Evolutionary conservation across 2,797 vertebrate genomes (phyloP), one percentile per base, ranked within the genome.

Genomic region (Huso huso): DNA sequence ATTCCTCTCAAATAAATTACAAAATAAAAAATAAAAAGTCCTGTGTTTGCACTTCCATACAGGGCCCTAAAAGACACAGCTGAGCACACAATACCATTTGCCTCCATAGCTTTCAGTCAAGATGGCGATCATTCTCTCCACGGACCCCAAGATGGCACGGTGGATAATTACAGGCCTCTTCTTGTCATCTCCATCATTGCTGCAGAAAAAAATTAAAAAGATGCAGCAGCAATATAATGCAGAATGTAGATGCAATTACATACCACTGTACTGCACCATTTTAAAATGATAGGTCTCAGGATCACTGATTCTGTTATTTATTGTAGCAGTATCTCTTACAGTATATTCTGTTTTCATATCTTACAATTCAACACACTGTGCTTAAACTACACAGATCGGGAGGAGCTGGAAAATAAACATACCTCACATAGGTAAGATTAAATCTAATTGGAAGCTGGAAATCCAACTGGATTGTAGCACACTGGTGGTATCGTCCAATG

Each of bases 381-480:
- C 8, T 53, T 53, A 8, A 53, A 53, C 51, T 53, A 12, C 2
- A 53, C 4, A 53, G 2, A 53, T 53, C 11, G 3, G 51, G 8
- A 53, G 2, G 11, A 53, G 8, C 11, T 53, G 5, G 8, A 18
- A 48, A 8, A 49, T 8, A n/a, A 3, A 23, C 77, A 73, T 78
- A 99, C 96, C 93, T 95, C 67, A 98, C 94, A 69, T 91, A 99
- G 52, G 88, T 87, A 71, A 99, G 95, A 79, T 98, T 91, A 73
- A 99, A 99, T 74, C 97, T 90, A 77, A 99, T 90, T 6, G 97
- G 96, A 5, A 99, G 84, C 83, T 99, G 97, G 74, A 99, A 99
- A 71, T 99, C 97, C 0, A 99, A 84, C 79, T 99, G 96, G 72
- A 99, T 95, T 0, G 97, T 99, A 69, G 97, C 97, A 78, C 96